Evolutionary conservation across 2,888 invertebrate species (phyloP).

Genomic region (Agelastica alni): DNA sequence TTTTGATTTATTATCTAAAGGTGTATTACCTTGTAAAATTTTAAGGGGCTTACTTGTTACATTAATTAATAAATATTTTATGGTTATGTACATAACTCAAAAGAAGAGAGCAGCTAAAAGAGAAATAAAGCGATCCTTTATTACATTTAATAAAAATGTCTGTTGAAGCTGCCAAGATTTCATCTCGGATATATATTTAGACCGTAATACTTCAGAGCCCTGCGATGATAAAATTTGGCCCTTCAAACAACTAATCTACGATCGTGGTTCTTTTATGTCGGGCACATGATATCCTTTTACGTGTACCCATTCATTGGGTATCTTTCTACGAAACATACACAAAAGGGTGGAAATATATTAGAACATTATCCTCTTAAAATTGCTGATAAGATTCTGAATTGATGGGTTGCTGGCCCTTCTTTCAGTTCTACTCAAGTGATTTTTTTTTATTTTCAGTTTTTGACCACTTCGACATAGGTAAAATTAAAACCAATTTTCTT

Average conservation of each 20-base stretch:
- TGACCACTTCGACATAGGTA: no score
- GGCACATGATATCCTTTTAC: constrained; percentile 29
- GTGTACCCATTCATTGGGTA: constrained; percentile 22
- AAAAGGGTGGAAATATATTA: constrained; percentile 26
- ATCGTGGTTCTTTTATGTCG: constrained; percentile 25
- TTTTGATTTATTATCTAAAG: no score
- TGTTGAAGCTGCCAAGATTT: background rate
- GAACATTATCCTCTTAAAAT: constrained; percentile 26
- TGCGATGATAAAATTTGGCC: constrained; percentile 22
- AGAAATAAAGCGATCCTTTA: background rate
- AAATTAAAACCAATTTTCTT: no score
- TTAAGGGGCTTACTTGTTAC: no score
- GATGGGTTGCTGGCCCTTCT: constrained; percentile 20
- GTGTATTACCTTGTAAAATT: background rate
- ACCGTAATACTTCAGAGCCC: constrained; percentile 6
- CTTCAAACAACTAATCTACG: constrained; percentile 27
- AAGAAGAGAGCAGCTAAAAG: background rate
- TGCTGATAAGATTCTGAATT: constrained; percentile 28
- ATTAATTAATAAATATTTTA: background rate
- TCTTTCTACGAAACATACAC: constrained; percentile 23
- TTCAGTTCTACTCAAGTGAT: constrained; percentile 7
- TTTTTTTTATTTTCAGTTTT: no score
- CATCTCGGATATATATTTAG: constrained; percentile 12
- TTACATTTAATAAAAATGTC: background rate
- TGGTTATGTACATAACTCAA: background rate